Conservation (phyloP, 1,140 invertebrate genomes). For the Ceratitis capitata region DNA sequence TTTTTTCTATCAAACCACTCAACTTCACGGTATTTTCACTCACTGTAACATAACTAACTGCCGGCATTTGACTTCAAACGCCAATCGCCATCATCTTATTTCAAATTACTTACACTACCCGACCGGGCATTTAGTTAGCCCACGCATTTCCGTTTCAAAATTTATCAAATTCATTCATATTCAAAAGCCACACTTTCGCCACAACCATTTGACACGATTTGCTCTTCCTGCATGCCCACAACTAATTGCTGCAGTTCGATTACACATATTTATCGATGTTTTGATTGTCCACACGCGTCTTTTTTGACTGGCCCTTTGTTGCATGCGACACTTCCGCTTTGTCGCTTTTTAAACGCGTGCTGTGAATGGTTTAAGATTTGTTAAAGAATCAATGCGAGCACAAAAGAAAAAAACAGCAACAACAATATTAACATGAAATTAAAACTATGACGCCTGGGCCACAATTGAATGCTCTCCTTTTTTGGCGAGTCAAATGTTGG, state of each 20-base stretch:
- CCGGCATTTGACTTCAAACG: not conserved
- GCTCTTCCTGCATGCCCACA: not conserved
- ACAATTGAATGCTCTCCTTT: not conserved
- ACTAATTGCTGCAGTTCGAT: conserved; percentile 29
- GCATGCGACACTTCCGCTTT: not conserved
- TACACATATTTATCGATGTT: not conserved
- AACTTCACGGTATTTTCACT: too few relatives aligned
- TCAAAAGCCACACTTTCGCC: not conserved
- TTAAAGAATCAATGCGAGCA: not conserved
- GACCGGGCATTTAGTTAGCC: not conserved
- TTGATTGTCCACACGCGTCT: conserved; percentile 5
- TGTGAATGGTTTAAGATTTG: not conserved
- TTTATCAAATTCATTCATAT: not conserved
- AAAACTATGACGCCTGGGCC: too few relatives aligned
- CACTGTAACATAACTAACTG: too few relatives aligned
- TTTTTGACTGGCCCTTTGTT: not conserved
- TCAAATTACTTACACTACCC: too few relatives aligned
- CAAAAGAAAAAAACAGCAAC: not conserved
- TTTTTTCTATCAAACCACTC: too few relatives aligned
- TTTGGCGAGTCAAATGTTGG: not conserved
- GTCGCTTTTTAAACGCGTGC: not conserved
- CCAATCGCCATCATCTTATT: too few relatives aligned
- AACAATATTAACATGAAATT: not conserved
- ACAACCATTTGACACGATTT: not conserved
- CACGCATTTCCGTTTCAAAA: conserved; percentile 9